phyloP scores from a whole-genome alignment of 1,140 invertebrate genomes.

The Diuraphis noxia region DNA sequence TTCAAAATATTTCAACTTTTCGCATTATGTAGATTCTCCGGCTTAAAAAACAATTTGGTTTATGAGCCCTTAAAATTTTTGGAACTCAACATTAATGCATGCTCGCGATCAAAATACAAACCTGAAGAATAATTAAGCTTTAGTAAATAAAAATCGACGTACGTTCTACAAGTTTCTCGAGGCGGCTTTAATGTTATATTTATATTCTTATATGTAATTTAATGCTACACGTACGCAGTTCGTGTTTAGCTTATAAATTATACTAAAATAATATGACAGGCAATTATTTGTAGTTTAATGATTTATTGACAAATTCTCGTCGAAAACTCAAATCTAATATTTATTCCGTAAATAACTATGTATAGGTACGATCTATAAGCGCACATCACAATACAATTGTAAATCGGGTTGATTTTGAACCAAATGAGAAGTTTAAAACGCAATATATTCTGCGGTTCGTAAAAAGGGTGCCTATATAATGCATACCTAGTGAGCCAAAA shows the following conservation, averaged over 20 bases:
- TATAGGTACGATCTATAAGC: not conserved
- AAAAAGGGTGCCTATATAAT: not conserved
- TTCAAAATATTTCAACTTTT: conserved; percentile 15
- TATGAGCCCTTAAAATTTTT: not conserved
- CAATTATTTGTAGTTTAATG: not conserved
- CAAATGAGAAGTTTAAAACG: conserved; percentile 48
- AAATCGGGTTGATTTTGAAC: not conserved
- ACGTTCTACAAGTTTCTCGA: not conserved
- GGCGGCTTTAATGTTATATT: not conserved
- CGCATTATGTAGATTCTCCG: not conserved
- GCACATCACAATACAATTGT: not conserved
- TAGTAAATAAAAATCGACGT: not conserved
- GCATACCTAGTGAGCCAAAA: not conserved
- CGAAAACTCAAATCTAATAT: not conserved
- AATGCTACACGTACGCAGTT: too few species aligned
- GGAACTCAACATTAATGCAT: not conserved
- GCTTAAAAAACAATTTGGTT: not conserved
- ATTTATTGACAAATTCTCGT: not conserved
- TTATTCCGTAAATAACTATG: not conserved
- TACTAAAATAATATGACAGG: not conserved
- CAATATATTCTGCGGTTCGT: conserved; percentile 27
- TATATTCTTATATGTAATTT: not conserved
- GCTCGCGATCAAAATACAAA: not conserved
- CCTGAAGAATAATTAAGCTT: not conserved
- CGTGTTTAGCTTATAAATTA: too few species aligned